Base-by-base conservation (phyloP, 2,888 invertebrate species). In the Heteromyza rotundicornis region DNA sequence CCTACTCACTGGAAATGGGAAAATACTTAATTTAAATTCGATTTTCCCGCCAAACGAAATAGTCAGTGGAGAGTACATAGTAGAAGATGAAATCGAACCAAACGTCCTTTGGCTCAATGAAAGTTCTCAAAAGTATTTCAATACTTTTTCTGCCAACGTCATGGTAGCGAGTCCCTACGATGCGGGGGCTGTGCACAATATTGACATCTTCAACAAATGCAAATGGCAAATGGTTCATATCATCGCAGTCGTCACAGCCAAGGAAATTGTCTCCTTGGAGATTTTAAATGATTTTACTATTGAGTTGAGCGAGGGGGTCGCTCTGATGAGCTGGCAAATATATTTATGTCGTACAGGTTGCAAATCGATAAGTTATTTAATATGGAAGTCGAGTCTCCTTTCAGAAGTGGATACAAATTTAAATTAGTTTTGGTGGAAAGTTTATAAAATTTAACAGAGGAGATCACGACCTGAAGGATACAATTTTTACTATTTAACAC, bases 261-360 rank as follows among this genome's bases (percentile, higher is more conserved):
- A 47, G 47, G 47, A 70, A 75, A 68, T 70, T 71, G 72, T 79
- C 66, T 77, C 77, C 78, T 68, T 78, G 74, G 77, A 78, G 78
- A 77, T 66, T 68, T 69, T 66, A 62, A 65, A 68, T 67, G 60
- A 66, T 60, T 66, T 64, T 68, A 59, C 60, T 64, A 60, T 67
- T 67, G 59, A 60, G 56, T 64, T 57, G 44, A n/a, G n/a, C n/a
- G n/a, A n/a, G n/a, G n/a, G n/a, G n/a, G n/a, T n/a, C n/a, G n/a
- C n/a, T 40, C 35, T 40, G 40, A 40, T 40, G 40, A 40, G 40
- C 14, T 40, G 10, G 40, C 40, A 40, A n/a, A 40, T 40, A 40
- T 40, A 40, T n/a, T 5, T 7, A 27, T 7, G 27, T 27, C 5
- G n/a, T n/a, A n/a, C n/a, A n/a, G n/a, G 10, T 40, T n/a, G 40